Evolutionary conservation across 2,113 vertebrate species (phyloP).

Genomic region (Calonectris borealis): DNA sequence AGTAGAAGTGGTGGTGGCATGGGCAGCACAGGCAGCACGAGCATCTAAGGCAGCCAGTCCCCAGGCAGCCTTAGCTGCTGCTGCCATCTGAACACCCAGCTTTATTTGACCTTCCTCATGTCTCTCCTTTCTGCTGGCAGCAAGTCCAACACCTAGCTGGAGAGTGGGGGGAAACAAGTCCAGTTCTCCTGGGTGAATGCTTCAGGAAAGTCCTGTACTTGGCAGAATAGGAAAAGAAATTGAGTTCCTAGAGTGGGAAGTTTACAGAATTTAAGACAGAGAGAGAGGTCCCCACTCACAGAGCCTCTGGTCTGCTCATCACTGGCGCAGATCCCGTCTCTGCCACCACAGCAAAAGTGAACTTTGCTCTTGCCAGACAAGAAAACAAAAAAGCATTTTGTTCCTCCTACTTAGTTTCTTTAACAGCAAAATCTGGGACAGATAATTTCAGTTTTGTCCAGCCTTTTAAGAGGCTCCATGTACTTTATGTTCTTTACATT

Average conservation of each 20-base stretch:
- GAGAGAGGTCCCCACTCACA: not conserved
- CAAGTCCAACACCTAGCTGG: not conserved
- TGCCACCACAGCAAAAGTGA: not conserved
- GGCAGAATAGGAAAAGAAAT: not conserved
- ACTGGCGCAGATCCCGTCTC: not conserved
- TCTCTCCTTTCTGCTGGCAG: not conserved
- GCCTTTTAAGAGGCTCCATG: not conserved
- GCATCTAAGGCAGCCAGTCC: not conserved
- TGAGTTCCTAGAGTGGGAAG: not conserved
- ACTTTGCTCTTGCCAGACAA: not conserved
- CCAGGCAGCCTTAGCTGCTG: not conserved
- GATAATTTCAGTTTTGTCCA: not conserved
- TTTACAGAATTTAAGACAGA: not conserved
- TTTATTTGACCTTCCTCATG: not conserved
- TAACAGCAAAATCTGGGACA: not conserved
- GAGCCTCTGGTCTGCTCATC: not conserved
- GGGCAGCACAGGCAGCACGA: not conserved
- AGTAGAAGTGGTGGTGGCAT: not conserved
- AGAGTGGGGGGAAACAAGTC: not conserved
- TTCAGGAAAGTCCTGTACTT: not conserved
- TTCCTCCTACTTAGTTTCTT: not conserved
- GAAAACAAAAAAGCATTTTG: not conserved
- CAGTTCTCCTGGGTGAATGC: not conserved
- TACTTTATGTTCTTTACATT: not conserved
- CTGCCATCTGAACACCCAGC: not conserved